Evolutionary conservation across 2,113 vertebrate species (phyloP).

Genomic region (Limnothrissa miodon): DNA sequence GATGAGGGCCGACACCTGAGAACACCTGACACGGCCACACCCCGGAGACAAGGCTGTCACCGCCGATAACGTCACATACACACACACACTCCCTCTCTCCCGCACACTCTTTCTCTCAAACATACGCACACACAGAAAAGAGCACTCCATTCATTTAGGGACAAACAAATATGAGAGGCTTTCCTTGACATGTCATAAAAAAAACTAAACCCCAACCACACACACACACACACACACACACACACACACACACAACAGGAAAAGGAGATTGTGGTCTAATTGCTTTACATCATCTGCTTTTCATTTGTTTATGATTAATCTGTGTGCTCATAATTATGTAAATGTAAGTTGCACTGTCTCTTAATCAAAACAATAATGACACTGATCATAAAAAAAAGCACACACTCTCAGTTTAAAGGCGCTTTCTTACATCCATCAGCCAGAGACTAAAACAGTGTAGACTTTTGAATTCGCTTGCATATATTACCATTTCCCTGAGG

Average conservation of each 20-base stretch:
- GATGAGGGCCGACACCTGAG: slow-evolving; percentile 29
- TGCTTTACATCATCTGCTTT: neutral
- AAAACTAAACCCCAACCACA: too few relatives aligned
- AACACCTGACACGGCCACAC: slow-evolving; percentile 50
- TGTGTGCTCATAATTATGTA: neutral
- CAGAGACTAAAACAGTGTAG: neutral
- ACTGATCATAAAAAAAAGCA: neutral
- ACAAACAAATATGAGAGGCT: neutral
- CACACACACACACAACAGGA: neutral
- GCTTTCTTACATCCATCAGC: neutral
- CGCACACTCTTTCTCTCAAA: neutral
- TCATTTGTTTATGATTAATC: neutral
- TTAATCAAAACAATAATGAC: neutral
- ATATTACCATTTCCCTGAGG: neutral
- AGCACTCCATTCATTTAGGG: neutral
- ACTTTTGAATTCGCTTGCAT: neutral
- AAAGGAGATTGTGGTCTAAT: neutral
- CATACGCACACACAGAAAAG: neutral
- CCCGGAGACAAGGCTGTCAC: slow-evolving; percentile 49
- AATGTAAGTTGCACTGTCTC: too few relatives aligned
- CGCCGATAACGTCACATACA: slow-evolving; percentile 41
- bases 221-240: too few relatives aligned
- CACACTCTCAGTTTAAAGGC: neutral
- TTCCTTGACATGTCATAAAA: neutral
- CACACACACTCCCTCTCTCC: neutral